phyloP scores from a whole-genome alignment of 2,113 vertebrate species.

The Nematolebias whitei region DNA sequence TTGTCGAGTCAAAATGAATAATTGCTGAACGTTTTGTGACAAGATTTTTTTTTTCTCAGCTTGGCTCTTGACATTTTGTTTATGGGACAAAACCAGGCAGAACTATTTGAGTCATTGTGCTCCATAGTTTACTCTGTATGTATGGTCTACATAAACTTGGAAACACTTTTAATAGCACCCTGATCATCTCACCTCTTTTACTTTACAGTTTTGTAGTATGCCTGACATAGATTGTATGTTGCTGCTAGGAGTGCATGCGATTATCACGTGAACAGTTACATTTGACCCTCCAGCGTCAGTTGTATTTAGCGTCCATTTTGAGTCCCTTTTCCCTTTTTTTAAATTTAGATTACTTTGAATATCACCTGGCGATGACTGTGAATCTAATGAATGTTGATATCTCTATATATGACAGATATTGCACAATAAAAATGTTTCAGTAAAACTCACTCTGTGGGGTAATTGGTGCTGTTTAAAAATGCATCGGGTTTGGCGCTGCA shows the following conservation, averaged over 20 bases:
- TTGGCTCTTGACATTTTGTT: conserved; percentile 28
- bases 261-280: conserved; percentile 70
- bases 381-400: conserved; percentile 80
- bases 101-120: conserved; percentile 22
- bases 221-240: conserved; percentile 39
- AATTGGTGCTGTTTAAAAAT: conserved; percentile 84
- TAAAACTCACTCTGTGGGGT: conserved; percentile 79
- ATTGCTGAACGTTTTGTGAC: conserved; percentile 53
- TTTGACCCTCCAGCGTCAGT: conserved; percentile 68
- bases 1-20: conserved; percentile 62
- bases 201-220: conserved; percentile 52
- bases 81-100: conserved; percentile 7
- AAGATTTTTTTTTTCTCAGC: conserved; percentile 12
- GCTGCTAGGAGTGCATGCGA: conserved; percentile 43
- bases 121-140: background rate
- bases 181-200: conserved; percentile 8
- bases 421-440: conserved; percentile 81
- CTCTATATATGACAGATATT: conserved; percentile 77
- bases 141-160: background rate
- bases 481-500: conserved; percentile 71
- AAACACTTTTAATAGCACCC: conserved; percentile 19
- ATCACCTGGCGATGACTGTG: conserved; percentile 70
- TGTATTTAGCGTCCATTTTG: conserved; percentile 70
- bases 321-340: conserved; percentile 48
- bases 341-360: conserved; percentile 59